Conservation (phyloP, 2,888 invertebrate species). For the Bugula neritina region DNA sequence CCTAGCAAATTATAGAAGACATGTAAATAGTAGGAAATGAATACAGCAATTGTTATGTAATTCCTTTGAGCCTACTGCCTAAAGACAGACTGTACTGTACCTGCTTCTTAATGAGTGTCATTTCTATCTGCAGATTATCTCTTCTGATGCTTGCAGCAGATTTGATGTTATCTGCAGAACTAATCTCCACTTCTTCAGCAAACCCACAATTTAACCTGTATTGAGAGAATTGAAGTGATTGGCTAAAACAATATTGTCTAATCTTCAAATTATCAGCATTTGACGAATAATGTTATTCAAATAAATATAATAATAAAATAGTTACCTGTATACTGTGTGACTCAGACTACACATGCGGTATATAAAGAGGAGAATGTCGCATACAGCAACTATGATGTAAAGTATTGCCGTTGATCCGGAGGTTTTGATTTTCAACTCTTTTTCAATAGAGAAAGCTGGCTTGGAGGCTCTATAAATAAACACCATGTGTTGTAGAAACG, state of each 20-base stretch:
- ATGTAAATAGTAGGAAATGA: too few species aligned
- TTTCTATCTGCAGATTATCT: slow-evolving; percentile 4
- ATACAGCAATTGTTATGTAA: too few species aligned
- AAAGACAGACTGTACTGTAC: too few species aligned
- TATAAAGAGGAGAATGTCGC: slow-evolving; percentile 11
- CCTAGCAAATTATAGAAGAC: too few species aligned
- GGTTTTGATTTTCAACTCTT: background rate
- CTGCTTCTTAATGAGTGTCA: background rate
- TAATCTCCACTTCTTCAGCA: slow-evolving; percentile 14
- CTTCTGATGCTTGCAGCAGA: background rate
- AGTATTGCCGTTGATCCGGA: background rate
- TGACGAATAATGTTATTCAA: too few species aligned
- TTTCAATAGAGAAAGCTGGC: slow-evolving; percentile 4
- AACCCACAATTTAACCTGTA: slow-evolving; percentile 1
- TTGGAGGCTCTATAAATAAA: background rate
- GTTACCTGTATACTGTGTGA: slow-evolving; percentile 18
- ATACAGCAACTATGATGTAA: background rate
- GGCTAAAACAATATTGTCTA: too few species aligned
- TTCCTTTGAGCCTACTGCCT: too few species aligned
- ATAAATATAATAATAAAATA: too few species aligned
- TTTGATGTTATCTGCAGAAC: background rate
- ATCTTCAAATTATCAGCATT: too few species aligned
- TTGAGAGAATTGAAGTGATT: background rate
- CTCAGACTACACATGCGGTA: slow-evolving; percentile 11
- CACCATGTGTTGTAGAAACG: too few species aligned